Evolutionary conservation across 2,113 vertebrate species (phyloP).

Genomic region (Oreotrochilus melanogaster): DNA sequence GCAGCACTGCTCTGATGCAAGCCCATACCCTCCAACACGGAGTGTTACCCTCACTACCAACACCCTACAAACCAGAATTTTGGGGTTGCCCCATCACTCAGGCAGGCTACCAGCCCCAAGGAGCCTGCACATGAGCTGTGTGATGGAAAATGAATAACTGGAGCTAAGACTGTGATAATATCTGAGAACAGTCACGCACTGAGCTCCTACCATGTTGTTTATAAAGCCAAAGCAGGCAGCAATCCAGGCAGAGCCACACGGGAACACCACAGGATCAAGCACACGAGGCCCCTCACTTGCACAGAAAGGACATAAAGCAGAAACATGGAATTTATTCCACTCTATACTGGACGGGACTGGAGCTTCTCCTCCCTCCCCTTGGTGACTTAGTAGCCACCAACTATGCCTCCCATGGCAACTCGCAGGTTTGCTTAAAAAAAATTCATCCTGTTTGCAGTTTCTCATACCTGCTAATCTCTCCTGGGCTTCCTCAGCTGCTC

Average conservation of each 20-base stretch:
- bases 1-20: not conserved
- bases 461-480: not conserved
- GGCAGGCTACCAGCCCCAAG: not conserved
- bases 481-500: not conserved
- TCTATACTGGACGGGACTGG: not conserved
- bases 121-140: not conserved
- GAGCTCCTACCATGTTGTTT: not conserved
- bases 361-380: not conserved
- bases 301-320: slow-evolving; percentile 41
- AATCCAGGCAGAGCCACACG: not conserved
- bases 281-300: not conserved
- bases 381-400: not conserved
- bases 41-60: not conserved
- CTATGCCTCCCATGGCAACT: not conserved
- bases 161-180: not conserved
- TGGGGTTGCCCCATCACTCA: not conserved
- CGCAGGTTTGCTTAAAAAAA: not conserved
- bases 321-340: not conserved
- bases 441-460: not conserved
- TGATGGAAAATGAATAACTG: not conserved
- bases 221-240: slow-evolving; percentile 21
- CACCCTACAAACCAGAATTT: not conserved
- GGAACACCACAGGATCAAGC: not conserved
- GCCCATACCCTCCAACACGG: fast-evolving
- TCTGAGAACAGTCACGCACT: not conserved